Evolutionary conservation across 2,888 invertebrate genomes (phyloP).

Genomic region (Lepetodrilus schrolli): DNA sequence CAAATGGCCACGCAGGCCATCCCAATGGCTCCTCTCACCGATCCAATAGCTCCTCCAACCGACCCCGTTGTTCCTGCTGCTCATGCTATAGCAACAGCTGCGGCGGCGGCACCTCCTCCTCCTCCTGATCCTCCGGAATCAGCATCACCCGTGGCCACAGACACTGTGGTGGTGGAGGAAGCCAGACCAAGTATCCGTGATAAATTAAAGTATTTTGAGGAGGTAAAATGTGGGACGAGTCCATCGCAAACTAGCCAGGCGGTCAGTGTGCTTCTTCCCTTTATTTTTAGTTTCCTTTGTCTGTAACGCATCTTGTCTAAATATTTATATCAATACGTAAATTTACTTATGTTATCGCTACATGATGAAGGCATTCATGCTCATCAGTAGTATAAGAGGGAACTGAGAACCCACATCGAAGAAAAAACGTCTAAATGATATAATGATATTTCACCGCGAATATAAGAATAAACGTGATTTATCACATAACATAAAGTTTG

Average conservation of each 20-base stretch:
- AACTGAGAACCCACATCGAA: no score
- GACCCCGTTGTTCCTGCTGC: neutral
- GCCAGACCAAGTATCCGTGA: conserved; percentile 17
- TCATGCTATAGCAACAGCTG: neutral
- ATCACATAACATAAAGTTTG: no score
- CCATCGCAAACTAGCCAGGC: neutral
- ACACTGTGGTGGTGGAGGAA: conserved; percentile 4
- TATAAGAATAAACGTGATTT: no score
- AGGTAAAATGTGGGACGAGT: conserved; percentile 1
- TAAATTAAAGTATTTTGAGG: conserved; percentile 24
- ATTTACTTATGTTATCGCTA: no score
- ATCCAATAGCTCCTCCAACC: no score
- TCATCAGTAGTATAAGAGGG: no score
- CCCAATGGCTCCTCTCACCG: neutral
- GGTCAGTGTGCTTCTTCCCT: conserved; percentile 18
- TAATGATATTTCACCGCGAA: no score
- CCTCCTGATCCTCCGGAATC: neutral
- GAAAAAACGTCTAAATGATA: no score
- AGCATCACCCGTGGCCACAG: neutral
- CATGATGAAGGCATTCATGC: no score
- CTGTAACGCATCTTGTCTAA: neutral
- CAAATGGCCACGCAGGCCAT: neutral
- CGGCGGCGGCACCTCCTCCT: neutral
- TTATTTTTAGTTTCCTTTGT: neutral
- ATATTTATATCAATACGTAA: no score